Percentiles rank a stretch among this genome's conserved stretches.
Conservation (phyloP, 1,140 invertebrate genomes). For the Ericerus pela region DNA sequence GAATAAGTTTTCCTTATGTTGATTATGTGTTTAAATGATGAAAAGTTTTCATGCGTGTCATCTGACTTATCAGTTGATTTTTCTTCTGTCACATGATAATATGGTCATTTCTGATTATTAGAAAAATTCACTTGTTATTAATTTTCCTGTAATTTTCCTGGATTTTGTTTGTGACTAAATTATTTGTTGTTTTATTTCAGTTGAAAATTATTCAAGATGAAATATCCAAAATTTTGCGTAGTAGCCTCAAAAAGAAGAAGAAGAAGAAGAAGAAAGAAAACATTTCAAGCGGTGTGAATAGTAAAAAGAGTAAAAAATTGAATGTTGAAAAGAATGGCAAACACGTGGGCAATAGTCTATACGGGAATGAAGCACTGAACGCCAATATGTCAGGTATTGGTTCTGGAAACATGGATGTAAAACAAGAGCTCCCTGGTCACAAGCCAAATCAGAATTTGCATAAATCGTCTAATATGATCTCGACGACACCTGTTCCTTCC, state of each 20-base stretch:
- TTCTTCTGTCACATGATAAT: neutral
- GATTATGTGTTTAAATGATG: constrained; percentile 14
- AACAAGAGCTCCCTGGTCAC: neutral
- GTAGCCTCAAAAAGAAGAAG: constrained; percentile 58
- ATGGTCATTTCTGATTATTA: neutral
- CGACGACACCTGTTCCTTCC: constrained; percentile 23
- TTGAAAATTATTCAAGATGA: constrained; percentile 81
- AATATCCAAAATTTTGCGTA: constrained; percentile 72
- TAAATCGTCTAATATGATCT: neutral
- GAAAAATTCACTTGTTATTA: neutral
- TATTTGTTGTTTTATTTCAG: constrained; percentile 30
- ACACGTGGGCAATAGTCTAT: neutral
- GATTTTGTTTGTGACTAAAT: constrained; percentile 7
- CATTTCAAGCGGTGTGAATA: constrained; percentile 41
- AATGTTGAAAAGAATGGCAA: constrained; percentile 2
- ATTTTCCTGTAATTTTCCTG: neutral
- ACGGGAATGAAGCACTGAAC: constrained; percentile 37
- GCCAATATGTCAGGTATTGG: constrained; percentile 25
- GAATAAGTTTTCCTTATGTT: no score
- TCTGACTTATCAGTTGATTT: constrained; percentile 4
- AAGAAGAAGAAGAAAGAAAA: constrained; percentile 57
- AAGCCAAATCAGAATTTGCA: neutral
- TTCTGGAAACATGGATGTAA: neutral
- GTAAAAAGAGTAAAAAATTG: constrained; percentile 51
- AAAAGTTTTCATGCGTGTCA: constrained; percentile 16